Evolutionary conservation across 2,113 vertebrate genomes (phyloP), one percentile per base, ranked within the genome.

Genomic region (Sialia sialis): DNA sequence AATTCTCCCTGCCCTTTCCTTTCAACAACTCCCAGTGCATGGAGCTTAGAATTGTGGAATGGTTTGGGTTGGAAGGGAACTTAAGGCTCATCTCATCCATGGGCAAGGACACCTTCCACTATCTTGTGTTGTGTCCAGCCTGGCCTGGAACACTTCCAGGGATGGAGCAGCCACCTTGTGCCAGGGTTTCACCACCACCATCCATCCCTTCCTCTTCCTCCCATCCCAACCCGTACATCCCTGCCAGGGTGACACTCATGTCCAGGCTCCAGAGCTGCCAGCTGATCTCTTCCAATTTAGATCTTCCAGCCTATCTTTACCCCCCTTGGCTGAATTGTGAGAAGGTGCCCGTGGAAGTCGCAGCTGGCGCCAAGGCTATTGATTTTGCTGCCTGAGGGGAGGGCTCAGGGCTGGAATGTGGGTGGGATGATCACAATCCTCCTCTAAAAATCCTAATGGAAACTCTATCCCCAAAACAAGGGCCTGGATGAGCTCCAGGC

Each of bases 391-490:
- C 59, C 19, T 5, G 41, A 36, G 54, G n/a, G n/a, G 30, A 30
- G 26, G 56, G 41, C 8, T 20, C 32, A 7, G 55, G 27, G 30
- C 62, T 67, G 60, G n/a, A 44, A 23, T 0, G 0, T 2, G 5
- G 51, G 22, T n/a, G n/a, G 56, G 18, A 15, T 9, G 58, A 84
- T 25, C 20, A 4, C 3, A 5, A 0, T 39, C 58, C 70, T 75
- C 44, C 51, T 51, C 26, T 36, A 39, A 46, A 73, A 78, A 44
- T 1, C 1, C 23, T 10, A 7, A 16, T 4, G 36, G 49, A 10
- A 78, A 30, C 51, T 67, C 55, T 9, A 10, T 23, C 41, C 51
- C 51, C 16, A 3, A 49, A 62, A 19, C 1, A 2, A 73, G 41
- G 13, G 26, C 66, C 25, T 21, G 41, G 34, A 8, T 29, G 55